These are phyloP conservation scores for Catharus bicknelli DNA, from an alignment of 2,113 vertebrate genomes.

Conservation along the genomic window DNA sequence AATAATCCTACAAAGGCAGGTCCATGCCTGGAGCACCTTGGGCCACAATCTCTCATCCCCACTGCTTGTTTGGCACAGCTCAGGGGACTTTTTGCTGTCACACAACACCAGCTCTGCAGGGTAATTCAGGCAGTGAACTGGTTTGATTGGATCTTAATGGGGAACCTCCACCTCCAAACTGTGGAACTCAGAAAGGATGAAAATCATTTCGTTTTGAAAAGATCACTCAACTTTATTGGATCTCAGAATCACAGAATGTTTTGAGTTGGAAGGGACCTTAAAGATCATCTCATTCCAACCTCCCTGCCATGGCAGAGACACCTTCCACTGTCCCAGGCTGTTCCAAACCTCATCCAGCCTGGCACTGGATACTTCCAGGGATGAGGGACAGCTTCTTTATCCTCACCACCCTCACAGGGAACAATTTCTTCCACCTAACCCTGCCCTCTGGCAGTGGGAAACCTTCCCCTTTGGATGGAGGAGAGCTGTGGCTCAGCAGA, in stretches of 20 bases:
- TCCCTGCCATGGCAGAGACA: not conserved
- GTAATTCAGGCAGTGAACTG: not conserved
- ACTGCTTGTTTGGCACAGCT: not conserved
- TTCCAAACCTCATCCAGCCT: rapidly evolving
- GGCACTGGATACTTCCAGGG: not conserved
- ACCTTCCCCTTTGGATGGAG: not conserved
- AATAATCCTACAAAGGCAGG: not conserved
- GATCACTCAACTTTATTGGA: not conserved
- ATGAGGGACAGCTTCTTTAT: not conserved
- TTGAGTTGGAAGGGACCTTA: not conserved
- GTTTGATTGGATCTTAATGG: not conserved
- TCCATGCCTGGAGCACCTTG: not conserved
- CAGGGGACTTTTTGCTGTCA: not conserved
- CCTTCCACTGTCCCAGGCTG: rapidly evolving
- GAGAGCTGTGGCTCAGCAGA: not conserved
- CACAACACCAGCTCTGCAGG: not conserved
- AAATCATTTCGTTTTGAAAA: not conserved
- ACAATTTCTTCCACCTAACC: not conserved
- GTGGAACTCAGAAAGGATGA: not conserved
- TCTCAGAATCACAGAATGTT: not conserved
- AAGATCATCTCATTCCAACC: rapidly evolving
- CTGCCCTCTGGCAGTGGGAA: not conserved
- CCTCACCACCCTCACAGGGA: not conserved
- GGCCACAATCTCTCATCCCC: not conserved
- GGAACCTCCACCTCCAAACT: not conserved